A percentile compares a stretch with the other conserved stretches of the same genome.
Conservation (phyloP, 2,797 vertebrate species). For the Psittacula derbiana region DNA sequence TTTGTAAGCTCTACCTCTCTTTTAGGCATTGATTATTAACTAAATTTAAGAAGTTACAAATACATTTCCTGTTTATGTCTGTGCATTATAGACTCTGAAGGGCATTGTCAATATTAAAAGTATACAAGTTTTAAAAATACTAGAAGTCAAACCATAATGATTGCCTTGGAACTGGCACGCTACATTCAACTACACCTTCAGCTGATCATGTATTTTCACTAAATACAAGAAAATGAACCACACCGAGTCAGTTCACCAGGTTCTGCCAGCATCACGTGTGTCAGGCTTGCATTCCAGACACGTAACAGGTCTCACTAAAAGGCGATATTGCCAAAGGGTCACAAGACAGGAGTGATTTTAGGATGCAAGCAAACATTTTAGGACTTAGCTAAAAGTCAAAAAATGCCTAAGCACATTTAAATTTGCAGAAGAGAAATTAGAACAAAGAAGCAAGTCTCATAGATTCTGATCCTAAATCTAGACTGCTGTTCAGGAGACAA, state of each 20-base stretch:
- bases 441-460: rapidly evolving
- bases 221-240: neutral
- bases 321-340: neutral
- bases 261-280: neutral
- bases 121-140: neutral
- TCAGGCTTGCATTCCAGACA: neutral
- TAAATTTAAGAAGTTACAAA: neutral
- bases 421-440: neutral
- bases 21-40: neutral
- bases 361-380: neutral
- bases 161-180: rapidly evolving
- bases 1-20: neutral
- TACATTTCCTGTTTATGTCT: neutral
- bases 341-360: neutral
- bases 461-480: neutral
- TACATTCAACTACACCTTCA: neutral
- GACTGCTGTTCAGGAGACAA: neutral
- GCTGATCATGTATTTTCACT: neutral
- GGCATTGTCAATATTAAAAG: neutral
- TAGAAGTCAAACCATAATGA: neutral
- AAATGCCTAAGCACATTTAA: neutral
- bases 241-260: neutral
- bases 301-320: neutral
- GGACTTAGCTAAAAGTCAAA: neutral
- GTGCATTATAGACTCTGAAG: neutral